Base-by-base conservation (phyloP, 2,113 vertebrate genomes). In the Toxotes jaculatrix region DNA sequence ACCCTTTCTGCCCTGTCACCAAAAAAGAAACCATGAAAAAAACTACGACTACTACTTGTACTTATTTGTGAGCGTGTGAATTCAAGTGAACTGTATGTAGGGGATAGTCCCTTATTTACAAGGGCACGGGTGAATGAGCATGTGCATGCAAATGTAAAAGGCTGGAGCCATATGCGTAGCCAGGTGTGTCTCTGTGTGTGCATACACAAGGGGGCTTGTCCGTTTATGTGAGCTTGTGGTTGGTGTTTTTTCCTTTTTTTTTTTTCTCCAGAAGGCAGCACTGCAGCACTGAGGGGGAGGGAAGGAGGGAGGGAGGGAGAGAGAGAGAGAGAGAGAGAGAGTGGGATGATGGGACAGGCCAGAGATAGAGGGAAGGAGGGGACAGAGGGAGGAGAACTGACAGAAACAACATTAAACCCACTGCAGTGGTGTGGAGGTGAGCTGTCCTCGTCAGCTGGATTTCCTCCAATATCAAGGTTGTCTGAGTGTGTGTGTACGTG, bases 401-500 rank as follows among this genome's bases (percentile, higher is more conserved):
- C 77, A 86, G 79, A 76, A 89, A 88, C 77, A 81, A 89, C 83
- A 77, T 88, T 87, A 85, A 92, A 82, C 59, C 79, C 88, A 86
- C 90, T 92, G 92, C 93, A 90, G 93, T 90, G 78, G 82, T 87
- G 72, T 80, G 73, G 68, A 74, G 72, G 61, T 61, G 42, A 66
- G 69, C 77, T 62, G 64, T 65, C 51, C 21, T 51, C 3, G 1
- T 59, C 47, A 47, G 38, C 68, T 79, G 69, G 59, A 63, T 79
- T 84, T 49, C 42, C 32, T 84, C 59, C 42, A 72, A 56, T 74
- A 56, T 59, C 27, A 72, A 79, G 55, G 63, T 64, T 83, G 80
- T 76, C 32, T 38, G 23, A 61, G 17, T 53, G 62, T 31, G 40
- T 51, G 56, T 49, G 45, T 49, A 32, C 61, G 3, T 27, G 38